Conservation (phyloP, 2,113 vertebrate genomes). For the Sakesphorus luctuosus region DNA sequence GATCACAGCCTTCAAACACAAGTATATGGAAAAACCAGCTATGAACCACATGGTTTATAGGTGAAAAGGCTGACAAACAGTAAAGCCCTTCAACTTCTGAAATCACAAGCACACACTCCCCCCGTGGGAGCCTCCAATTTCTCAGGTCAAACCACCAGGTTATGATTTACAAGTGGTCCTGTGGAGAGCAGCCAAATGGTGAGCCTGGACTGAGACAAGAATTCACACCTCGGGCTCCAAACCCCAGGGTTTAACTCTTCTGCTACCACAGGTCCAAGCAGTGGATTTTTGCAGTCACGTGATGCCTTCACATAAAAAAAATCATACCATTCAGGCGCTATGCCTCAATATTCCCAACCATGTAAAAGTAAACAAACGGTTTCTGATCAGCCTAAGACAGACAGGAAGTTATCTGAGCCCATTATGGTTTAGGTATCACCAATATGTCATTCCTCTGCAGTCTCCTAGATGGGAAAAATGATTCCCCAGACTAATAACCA, state of each 20-base stretch:
- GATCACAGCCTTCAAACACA: not conserved
- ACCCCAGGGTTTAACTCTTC: slow-evolving; percentile 13
- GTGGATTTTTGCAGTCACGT: not conserved
- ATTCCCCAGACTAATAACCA: not conserved
- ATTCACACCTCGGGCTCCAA: slow-evolving; percentile 3
- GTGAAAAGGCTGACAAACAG: not conserved
- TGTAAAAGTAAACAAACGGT: not conserved
- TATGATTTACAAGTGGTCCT: not conserved
- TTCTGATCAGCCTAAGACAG: not conserved
- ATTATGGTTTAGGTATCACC: not conserved
- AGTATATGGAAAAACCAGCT: not conserved
- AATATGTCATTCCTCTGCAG: not conserved
- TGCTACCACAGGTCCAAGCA: not conserved
- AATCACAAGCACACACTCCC: not conserved
- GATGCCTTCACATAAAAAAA: not conserved
- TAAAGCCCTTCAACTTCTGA: not conserved
- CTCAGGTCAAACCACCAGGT: not conserved
- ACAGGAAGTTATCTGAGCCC: not conserved
- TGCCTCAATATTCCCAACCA: not conserved
- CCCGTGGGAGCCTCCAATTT: not conserved
- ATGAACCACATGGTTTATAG: not conserved
- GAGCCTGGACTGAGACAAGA: not conserved
- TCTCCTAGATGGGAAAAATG: not conserved
- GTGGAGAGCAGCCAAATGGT: not conserved
- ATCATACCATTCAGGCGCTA: not conserved